phyloP scores from a whole-genome alignment of 2,113 vertebrate genomes.

The Strix uralensis region DNA sequence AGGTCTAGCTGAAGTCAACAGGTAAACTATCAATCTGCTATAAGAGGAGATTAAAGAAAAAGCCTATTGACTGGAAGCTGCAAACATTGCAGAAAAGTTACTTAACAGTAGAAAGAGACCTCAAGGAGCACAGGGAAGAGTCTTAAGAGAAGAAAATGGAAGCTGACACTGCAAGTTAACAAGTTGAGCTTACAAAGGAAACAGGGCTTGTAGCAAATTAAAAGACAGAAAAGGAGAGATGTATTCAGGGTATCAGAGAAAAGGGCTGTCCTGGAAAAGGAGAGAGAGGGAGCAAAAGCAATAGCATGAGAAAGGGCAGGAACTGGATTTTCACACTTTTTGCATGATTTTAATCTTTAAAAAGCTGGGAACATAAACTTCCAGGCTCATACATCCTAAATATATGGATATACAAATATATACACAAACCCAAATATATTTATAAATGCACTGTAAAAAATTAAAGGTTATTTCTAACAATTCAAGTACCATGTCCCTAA shows the following conservation, averaged over 20 bases:
- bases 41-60: background rate
- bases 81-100: background rate
- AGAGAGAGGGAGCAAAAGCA: background rate
- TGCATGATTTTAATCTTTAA: background rate
- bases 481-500: background rate
- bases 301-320: background rate
- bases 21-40: background rate
- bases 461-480: background rate
- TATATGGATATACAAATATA: background rate
- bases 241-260: background rate
- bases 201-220: background rate
- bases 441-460: background rate
- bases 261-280: background rate
- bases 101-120: background rate
- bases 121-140: background rate
- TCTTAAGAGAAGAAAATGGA: background rate
- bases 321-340: background rate
- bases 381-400: background rate
- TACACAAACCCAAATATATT: background rate
- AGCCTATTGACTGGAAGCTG: background rate
- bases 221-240: background rate
- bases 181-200: background rate
- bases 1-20: background rate
- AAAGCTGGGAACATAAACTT: background rate
- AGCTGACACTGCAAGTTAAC: background rate